Conservation (phyloP, 2,797 vertebrate genomes). For the Melanotaenia maccullochi region DNA sequence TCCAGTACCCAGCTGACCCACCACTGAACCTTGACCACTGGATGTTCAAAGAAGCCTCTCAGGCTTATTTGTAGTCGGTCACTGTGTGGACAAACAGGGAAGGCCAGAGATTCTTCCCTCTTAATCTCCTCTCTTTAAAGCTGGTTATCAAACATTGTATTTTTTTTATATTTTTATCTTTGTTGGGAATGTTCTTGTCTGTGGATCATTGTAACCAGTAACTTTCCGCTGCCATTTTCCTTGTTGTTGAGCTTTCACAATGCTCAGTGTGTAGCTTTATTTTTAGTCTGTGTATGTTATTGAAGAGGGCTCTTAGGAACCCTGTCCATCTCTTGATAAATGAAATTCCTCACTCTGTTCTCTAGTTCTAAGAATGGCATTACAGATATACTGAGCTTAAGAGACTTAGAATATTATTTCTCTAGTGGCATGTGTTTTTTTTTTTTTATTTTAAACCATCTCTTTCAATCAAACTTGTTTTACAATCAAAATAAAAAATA, state of each 20-base stretch:
- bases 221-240: neutral
- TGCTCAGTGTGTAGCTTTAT: conserved; percentile 24
- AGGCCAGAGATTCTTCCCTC: conserved; percentile 45
- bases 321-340: conserved; percentile 76
- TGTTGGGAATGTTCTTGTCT: neutral
- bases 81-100: conserved; percentile 19
- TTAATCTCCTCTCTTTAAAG: conserved; percentile 9
- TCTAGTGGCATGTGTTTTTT: neutral
- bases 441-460: neutral
- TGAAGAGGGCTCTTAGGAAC: conserved; percentile 67
- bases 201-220: neutral
- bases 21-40: conserved; percentile 60
- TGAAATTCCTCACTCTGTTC: conserved; percentile 71
- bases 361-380: conserved; percentile 59
- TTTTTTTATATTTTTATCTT: neutral
- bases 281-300: conserved; percentile 53
- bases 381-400: conserved; percentile 42
- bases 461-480: neutral
- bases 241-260: neutral
- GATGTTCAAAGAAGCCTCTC: conserved; percentile 51
- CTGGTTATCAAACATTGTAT: neutral
- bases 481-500: neutral
- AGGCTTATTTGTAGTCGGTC: conserved; percentile 41
- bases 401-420: conserved; percentile 12
- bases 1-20: conserved; percentile 49